Evolutionary conservation across 30 jellyfish, hydroid and myxozoan genomes (phyloP).

Genomic region (Turritopsis rubra): DNA sequence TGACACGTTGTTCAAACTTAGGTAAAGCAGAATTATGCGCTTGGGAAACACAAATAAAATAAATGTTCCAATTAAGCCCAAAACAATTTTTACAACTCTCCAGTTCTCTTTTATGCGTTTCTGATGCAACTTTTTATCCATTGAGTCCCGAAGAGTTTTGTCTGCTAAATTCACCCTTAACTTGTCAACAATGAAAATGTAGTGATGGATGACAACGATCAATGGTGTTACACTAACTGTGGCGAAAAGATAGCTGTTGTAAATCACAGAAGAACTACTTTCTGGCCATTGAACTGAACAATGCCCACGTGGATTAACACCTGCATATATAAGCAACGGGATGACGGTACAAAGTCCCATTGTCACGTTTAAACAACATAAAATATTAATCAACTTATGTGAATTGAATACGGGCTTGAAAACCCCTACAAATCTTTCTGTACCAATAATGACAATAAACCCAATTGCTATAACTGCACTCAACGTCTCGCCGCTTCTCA

Average conservation of each 20-base stretch:
- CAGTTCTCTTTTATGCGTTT: neutral
- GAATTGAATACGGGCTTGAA: constrained; percentile 23
- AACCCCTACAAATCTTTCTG: constrained; percentile 33
- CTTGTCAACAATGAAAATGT: neutral
- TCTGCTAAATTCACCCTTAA: neutral
- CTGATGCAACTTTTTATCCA: neutral
- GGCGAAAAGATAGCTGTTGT: neutral
- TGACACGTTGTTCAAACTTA: neutral
- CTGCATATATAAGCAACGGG: neutral
- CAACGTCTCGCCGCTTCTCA: constrained; percentile 4
- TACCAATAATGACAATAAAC: constrained; percentile 33
- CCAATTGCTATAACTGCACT: constrained; percentile 34
- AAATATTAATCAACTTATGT: neutral
- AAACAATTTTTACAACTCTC: neutral
- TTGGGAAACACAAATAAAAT: neutral
- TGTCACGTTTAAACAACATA: neutral
- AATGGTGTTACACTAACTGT: neutral
- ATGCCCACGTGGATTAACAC: neutral
- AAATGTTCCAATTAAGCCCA: neutral
- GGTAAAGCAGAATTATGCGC: neutral
- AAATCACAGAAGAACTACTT: neutral
- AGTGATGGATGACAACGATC: neutral
- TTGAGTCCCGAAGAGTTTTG: neutral
- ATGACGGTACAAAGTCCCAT: neutral
- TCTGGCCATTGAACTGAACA: neutral